Evolutionary conservation across 2,113 vertebrate species (phyloP), one percentile per base, ranked within the genome.

Genomic region (Ceyx melanurus): DNA sequence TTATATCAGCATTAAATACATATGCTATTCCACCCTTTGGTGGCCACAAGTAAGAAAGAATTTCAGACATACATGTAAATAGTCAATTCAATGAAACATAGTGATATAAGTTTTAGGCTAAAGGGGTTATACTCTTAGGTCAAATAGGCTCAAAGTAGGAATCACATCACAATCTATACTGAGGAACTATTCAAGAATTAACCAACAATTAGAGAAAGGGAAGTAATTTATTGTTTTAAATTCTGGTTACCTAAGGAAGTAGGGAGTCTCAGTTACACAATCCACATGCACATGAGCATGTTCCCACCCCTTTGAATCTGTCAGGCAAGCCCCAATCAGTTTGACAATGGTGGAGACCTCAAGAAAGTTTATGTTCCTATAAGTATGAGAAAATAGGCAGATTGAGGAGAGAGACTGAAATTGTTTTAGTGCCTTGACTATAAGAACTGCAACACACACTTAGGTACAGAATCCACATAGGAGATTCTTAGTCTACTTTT

Each of bases 161-260:
- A 77, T 43, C 25, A 29, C 5, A 7, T 58, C 92, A 80, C 31
- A 61, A 64, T 11, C 11, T 25, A 9, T 15, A 7, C 0, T 60
- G 23, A 2, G 8, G 80, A 84, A 81, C 75, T 2, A 2, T 43
- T 33, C 57, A 77, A 70, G 18, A 15, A 56, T 57, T 67, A 86
- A 68, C 9, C 20, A 88, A 65, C 53, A 78, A 90, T 57, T 68
- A 83, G 42, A 73, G 35, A 86, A 88, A 89, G 8, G 26, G 61
- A 91, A 86, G 26, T 37, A 56, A 75, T 83, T 57, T 62, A 0
- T 17, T 14, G 15, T 29, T 40, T 29, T 56, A 0, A 84, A 50
- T 23, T 75, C n/a, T 66, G 46, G 13, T 50, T 89, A 89, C 67
- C 81, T 89, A 84, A 71, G 73, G 33, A 90, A 86, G 45, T 42